phyloP scores from a whole-genome alignment of 1,140 invertebrate genomes.

The Drosophila varians region DNA sequence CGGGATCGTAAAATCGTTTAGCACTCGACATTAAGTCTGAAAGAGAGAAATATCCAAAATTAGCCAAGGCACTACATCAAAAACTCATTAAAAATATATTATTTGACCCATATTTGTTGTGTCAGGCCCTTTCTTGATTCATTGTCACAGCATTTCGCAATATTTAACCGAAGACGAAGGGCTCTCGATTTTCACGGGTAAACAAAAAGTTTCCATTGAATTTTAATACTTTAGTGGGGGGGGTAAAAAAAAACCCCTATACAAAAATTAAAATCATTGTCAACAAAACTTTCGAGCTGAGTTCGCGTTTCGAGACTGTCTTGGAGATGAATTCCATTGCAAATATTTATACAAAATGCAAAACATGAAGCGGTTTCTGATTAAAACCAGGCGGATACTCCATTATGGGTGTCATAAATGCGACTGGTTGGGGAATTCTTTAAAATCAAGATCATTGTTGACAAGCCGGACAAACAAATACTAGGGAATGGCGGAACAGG shows the following conservation, averaged over 20 bases:
- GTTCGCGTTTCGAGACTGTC: slow-evolving; percentile 39
- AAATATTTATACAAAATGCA: slow-evolving; percentile 67
- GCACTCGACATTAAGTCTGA: slow-evolving; percentile 85
- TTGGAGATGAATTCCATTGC: slow-evolving; percentile 63
- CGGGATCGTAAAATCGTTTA: slow-evolving; percentile 87
- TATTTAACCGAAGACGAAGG: slow-evolving; percentile 8
- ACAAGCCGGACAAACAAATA: slow-evolving; percentile 12
- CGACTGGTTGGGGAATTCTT: slow-evolving; percentile 16
- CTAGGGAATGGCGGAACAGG: neutral
- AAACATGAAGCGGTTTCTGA: slow-evolving; percentile 58
- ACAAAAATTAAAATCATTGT: slow-evolving; percentile 58
- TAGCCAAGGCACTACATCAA: neutral
- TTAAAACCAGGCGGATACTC: slow-evolving; percentile 35
- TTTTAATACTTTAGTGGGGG: slow-evolving; percentile 34
- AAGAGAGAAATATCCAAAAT: slow-evolving; percentile 48
- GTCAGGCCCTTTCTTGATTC: neutral
- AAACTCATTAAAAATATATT: neutral
- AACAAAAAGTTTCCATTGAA: slow-evolving; percentile 29
- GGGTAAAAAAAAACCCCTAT: slow-evolving; percentile 1
- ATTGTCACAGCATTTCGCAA: neutral
- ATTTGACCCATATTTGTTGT: neutral
- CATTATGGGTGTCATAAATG: slow-evolving; percentile 33
- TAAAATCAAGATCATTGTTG: slow-evolving; percentile 21
- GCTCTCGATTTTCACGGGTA: slow-evolving; percentile 10
- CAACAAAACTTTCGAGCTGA: slow-evolving; percentile 63